phyloP scores from a whole-genome alignment of 1,140 invertebrate genomes.

The Theocolax elegans region DNA sequence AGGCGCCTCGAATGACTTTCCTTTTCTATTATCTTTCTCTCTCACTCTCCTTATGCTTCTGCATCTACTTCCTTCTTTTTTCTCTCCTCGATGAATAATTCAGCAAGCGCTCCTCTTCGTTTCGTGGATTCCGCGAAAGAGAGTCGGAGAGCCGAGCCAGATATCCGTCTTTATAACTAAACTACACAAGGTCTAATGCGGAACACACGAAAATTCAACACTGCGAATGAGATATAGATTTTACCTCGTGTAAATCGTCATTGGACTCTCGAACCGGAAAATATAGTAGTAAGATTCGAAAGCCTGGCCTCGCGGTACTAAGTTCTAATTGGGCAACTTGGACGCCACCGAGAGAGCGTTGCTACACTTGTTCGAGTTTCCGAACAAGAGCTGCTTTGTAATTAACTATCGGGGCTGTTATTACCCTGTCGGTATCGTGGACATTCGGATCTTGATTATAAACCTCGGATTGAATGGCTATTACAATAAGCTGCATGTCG shows the following conservation, averaged over 20 bases:
- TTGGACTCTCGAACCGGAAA: not conserved
- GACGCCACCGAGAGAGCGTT: not conserved
- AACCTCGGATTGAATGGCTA: not conserved
- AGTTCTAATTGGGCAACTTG: slow-evolving; percentile 32
- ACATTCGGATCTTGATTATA: slow-evolving; percentile 21
- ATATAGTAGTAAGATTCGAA: not conserved
- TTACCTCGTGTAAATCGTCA: too few relatives aligned
- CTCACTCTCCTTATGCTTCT: too few relatives aligned
- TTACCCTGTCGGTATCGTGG: slow-evolving; percentile 17
- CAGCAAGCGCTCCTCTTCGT: slow-evolving; percentile 14
- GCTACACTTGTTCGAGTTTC: slow-evolving; percentile 32
- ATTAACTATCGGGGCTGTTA: slow-evolving; percentile 22
- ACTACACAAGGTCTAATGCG: too few relatives aligned
- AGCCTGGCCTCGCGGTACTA: too few relatives aligned
- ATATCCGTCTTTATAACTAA: too few relatives aligned
- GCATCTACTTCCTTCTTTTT: too few relatives aligned
- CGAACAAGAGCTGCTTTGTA: slow-evolving; percentile 20
- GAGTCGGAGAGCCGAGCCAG: too few relatives aligned
- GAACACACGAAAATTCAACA: too few relatives aligned
- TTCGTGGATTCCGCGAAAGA: slow-evolving; percentile 26
- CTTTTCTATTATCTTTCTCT: too few relatives aligned
- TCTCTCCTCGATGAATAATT: slow-evolving; percentile 34
- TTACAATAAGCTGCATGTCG: not conserved
- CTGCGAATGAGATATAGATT: too few relatives aligned
- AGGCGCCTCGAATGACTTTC: too few relatives aligned